phyloP scores from a whole-genome alignment of 2,113 vertebrate genomes.

The Ginglymostoma cirratum region DNA sequence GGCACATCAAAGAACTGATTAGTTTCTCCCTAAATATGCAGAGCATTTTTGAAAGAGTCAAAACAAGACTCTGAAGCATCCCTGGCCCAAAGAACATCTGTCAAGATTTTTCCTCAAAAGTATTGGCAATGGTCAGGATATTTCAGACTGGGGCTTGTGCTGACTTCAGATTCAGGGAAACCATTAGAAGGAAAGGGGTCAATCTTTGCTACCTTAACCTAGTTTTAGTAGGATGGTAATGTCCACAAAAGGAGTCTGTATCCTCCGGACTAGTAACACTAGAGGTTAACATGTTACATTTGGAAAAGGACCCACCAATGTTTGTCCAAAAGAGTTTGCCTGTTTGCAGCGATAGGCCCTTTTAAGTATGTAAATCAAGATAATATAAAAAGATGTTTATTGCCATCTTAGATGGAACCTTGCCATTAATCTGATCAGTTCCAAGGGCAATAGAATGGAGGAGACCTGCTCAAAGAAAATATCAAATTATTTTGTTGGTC shows the following conservation, averaged over 20 bases:
- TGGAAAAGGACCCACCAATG: neutral
- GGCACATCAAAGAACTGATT: too few relatives aligned
- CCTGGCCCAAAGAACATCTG: neutral
- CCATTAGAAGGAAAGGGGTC: neutral
- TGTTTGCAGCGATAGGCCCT: neutral
- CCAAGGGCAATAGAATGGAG: too few relatives aligned
- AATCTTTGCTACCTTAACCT: neutral
- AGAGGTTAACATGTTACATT: neutral
- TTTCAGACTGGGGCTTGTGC: neutral
- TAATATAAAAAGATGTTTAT: neutral
- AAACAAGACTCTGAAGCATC: neutral
- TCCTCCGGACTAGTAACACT: neutral
- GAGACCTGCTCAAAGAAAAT: too few relatives aligned
- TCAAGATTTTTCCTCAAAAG: neutral
- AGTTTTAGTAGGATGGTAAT: neutral
- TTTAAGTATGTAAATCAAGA: neutral
- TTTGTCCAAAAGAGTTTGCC: neutral
- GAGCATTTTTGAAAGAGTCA: too few relatives aligned
- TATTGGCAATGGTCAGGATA: neutral
- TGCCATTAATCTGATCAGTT: neutral
- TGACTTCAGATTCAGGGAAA: neutral
- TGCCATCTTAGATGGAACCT: neutral
- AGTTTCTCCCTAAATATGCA: too few relatives aligned
- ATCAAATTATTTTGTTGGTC: too few relatives aligned
- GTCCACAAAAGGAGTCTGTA: neutral